These are phyloP conservation scores for Lacanobia oleracea DNA, from an alignment of 2,888 invertebrate species.

Conservation along the genomic window DNA sequence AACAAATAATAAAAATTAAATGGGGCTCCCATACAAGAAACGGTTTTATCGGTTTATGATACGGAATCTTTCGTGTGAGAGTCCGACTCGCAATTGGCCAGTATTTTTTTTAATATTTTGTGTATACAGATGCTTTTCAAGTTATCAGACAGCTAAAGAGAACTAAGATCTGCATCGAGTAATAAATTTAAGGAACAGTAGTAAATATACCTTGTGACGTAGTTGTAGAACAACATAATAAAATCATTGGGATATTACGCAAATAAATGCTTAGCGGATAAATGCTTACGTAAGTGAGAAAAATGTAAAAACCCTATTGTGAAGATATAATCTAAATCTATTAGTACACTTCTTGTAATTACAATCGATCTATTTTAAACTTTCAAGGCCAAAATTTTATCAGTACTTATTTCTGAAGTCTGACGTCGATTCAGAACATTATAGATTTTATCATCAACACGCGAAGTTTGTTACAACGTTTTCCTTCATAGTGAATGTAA, in stretches of 20 bases:
- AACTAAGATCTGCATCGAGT: too few relatives aligned
- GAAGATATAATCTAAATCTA: background rate
- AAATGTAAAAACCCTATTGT: conserved; percentile 12
- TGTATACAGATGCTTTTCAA: too few relatives aligned
- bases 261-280: background rate
- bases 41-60: too few relatives aligned
- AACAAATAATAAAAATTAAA: too few relatives aligned
- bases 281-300: conserved; percentile 1
- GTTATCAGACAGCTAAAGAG: too few relatives aligned
- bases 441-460: conserved; percentile 28
- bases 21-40: too few relatives aligned
- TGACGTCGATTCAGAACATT: background rate
- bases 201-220: background rate
- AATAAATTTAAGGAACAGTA: background rate
- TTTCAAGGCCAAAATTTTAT: conserved; percentile 22
- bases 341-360: conserved; percentile 1
- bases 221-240: background rate
- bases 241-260: conserved; percentile 5
- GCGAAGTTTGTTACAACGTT: conserved; percentile 17
- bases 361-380: conserved; percentile 15
- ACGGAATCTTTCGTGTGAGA: too few relatives aligned
- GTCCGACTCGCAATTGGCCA: too few relatives aligned
- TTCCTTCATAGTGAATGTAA: conserved; percentile 2
- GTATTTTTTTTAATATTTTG: too few relatives aligned
- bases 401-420: background rate